Evolutionary conservation across 2,113 vertebrate genomes (phyloP).

Genomic region (Poeciliopsis retropinna): DNA sequence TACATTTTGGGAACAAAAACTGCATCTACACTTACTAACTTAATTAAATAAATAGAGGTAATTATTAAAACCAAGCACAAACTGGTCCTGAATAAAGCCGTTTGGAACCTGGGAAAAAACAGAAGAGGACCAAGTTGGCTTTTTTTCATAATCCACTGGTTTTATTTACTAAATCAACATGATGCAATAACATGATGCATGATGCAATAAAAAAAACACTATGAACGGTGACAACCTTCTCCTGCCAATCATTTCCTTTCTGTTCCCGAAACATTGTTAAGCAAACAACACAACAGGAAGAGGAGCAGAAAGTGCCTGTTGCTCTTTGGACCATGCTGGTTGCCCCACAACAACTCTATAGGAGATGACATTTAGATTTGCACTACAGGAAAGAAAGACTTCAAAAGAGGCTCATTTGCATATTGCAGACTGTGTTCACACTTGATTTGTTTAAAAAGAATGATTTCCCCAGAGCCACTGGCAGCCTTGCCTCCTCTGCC

Average conservation of each 20-base stretch:
- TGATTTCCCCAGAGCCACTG: slow-evolving; percentile 58
- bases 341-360: slow-evolving; percentile 8
- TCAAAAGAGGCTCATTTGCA: slow-evolving; percentile 61
- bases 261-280: slow-evolving; percentile 26
- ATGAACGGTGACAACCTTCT: not conserved
- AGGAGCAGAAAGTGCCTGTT: slow-evolving; percentile 54
- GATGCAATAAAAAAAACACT: not conserved
- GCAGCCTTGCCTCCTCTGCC: slow-evolving; percentile 43
- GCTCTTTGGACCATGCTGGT: slow-evolving; percentile 22
- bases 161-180: not conserved
- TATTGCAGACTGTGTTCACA: slow-evolving; percentile 59
- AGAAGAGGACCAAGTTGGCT: not conserved
- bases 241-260: not conserved
- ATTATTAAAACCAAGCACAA: not conserved
- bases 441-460: slow-evolving; percentile 64
- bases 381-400: slow-evolving; percentile 54
- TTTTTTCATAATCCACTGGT: not conserved
- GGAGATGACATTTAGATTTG: slow-evolving; percentile 63
- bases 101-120: not conserved
- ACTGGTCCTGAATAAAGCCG: not conserved
- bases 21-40: too few species aligned
- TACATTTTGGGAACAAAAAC: too few species aligned
- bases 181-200: too few species aligned
- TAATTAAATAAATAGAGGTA: not conserved
- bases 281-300: slow-evolving; percentile 1